phyloP scores from a whole-genome alignment of 2,888 invertebrate genomes.

The Lasioglossum calceatum region DNA sequence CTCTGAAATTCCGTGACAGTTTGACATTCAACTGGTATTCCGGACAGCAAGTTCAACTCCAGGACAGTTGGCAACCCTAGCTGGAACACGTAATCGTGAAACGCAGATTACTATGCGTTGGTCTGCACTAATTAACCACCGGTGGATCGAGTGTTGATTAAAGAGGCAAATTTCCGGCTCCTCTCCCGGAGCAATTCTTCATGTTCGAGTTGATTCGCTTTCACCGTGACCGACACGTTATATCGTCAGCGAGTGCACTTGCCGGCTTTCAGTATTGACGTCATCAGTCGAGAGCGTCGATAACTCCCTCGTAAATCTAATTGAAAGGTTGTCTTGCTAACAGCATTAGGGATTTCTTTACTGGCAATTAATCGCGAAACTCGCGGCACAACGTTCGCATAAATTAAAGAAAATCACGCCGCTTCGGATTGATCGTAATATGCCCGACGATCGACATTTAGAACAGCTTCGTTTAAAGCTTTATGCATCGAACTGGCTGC shows the following conservation, averaged over 20 bases:
- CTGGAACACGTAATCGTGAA: not conserved
- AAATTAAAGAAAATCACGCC: not conserved
- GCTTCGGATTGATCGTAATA: not conserved
- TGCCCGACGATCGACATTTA: not conserved
- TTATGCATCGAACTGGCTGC: not conserved
- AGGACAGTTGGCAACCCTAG: not conserved
- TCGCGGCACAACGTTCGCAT: too few species aligned
- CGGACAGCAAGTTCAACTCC: too few species aligned
- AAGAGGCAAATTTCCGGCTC: not conserved
- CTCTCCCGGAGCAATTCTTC: not conserved
- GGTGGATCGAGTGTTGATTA: not conserved
- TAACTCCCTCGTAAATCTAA: constrained; percentile 34
- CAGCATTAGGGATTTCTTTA: constrained; percentile 5
- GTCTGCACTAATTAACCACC: not conserved
- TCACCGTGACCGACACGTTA: constrained; percentile 2
- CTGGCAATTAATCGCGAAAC: constrained; percentile 1
- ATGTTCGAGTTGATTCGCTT: not conserved
- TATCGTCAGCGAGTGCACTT: not conserved
- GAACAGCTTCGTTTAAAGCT: not conserved
- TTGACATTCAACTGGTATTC: too few species aligned
- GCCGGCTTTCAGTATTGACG: constrained; percentile 40
- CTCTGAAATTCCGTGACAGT: too few species aligned
- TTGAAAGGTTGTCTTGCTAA: constrained; percentile 25
- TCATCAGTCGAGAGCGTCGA: constrained; percentile 27
- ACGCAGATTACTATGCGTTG: not conserved